These are phyloP conservation scores for Misgurnus mizolepis DNA, from an alignment of 2,113 vertebrate species.

Conservation along the genomic window DNA sequence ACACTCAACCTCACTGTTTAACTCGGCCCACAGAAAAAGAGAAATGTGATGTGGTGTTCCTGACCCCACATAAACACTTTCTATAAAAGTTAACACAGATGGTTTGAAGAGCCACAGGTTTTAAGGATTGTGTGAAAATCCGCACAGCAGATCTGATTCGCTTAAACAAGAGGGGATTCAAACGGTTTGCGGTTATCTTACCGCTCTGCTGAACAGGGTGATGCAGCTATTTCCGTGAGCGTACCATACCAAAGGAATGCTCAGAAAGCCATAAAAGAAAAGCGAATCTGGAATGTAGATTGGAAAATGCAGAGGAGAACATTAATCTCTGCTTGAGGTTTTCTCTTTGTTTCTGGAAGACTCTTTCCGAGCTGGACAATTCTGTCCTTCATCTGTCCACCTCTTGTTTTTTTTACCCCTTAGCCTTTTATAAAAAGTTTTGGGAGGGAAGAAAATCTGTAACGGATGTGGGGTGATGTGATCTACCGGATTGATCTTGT, in stretches of 20 bases:
- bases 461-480: conserved; percentile 71
- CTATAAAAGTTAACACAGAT: conserved; percentile 72
- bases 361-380: conserved; percentile 43
- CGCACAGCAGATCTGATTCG: conserved; percentile 65
- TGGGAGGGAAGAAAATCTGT: conserved; percentile 56
- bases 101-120: conserved; percentile 63
- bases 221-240: conserved; percentile 69
- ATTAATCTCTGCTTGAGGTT: conserved; percentile 74
- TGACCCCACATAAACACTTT: conserved; percentile 78
- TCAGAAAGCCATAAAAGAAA: conserved; percentile 63
- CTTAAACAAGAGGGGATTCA: conserved; percentile 57
- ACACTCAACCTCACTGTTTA: conserved; percentile 61
- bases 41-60: conserved; percentile 70
- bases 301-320: conserved; percentile 64
- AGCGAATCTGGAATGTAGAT: conserved; percentile 75
- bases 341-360: conserved; percentile 56
- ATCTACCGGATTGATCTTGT: conserved; percentile 76
- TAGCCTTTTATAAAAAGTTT: conserved; percentile 46
- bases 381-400: conserved; percentile 61
- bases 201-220: conserved; percentile 57
- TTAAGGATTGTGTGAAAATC: conserved; percentile 69
- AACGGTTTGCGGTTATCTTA: conserved; percentile 58
- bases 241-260: conserved; percentile 70
- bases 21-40: conserved; percentile 31
- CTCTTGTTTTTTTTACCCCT: conserved; percentile 47